Conservation (phyloP, 2,113 vertebrate genomes). For the Hippocampus comes region DNA sequence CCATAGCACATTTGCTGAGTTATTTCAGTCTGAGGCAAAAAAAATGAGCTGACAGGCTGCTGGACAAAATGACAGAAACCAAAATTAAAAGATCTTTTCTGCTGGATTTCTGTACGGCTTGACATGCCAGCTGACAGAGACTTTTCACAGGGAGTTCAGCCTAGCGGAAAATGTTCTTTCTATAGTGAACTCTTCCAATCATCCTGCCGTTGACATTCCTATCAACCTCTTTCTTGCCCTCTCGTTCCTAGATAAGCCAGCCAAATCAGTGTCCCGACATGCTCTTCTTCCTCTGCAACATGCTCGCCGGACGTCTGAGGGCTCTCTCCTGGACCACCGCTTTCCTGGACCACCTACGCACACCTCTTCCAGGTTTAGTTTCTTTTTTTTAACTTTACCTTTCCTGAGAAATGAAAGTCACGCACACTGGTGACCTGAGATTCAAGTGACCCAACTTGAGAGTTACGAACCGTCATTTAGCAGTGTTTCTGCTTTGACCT, state of each 20-base stretch:
- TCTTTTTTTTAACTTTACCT: neutral
- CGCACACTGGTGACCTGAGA: neutral
- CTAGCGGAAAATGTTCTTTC: slow-evolving; percentile 19
- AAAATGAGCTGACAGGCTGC: neutral
- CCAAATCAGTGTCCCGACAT: slow-evolving; percentile 75
- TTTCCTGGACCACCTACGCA: slow-evolving; percentile 60
- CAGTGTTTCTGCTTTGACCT: too few species aligned
- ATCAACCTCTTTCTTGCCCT: neutral
- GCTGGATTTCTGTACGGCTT: neutral
- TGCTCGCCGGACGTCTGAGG: slow-evolving; percentile 79
- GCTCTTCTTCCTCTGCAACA: slow-evolving; percentile 84
- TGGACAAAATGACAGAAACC: slow-evolving; percentile 7
- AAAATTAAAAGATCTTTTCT: neutral
- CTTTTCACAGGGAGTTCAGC: slow-evolving; percentile 6
- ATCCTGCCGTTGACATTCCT: slow-evolving; percentile 6
- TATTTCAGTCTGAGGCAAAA: slow-evolving; percentile 4
- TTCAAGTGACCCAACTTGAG: neutral
- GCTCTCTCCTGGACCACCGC: slow-evolving; percentile 67
- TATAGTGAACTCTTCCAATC: slow-evolving; percentile 1
- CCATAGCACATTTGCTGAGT: neutral
- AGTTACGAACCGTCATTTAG: neutral
- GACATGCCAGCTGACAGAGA: neutral
- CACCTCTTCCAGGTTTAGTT: slow-evolving; percentile 49
- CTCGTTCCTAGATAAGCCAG: slow-evolving; percentile 73
- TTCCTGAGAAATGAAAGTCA: neutral